Evolutionary conservation across 2,113 vertebrate species (phyloP).

Genomic region (Hippolais icterina): DNA sequence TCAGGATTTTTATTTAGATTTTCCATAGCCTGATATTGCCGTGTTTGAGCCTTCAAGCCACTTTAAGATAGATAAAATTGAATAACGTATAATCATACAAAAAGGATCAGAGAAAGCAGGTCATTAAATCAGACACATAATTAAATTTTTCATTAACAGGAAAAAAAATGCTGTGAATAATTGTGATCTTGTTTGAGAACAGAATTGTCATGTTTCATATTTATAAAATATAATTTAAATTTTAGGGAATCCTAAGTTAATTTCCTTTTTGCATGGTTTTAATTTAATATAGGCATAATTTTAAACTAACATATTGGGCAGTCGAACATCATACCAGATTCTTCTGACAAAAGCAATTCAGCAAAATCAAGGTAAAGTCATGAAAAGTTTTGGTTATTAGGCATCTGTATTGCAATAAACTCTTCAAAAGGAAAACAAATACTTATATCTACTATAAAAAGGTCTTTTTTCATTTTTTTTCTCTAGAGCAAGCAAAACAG

Average conservation of each 20-base stretch:
- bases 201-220: background rate
- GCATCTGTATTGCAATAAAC: background rate
- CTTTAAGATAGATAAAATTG: background rate
- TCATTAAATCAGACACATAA: background rate
- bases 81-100: background rate
- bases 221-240: background rate
- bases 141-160: background rate
- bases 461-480: background rate
- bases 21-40: background rate
- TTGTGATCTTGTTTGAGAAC: background rate
- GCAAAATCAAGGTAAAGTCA: background rate
- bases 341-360: background rate
- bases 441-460: background rate
- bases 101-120: background rate
- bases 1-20: background rate
- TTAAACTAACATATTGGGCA: background rate
- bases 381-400: background rate
- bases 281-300: background rate
- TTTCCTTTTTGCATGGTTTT: background rate
- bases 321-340: background rate
- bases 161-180: background rate
- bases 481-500: background rate
- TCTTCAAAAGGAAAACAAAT: background rate
- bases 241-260: background rate
- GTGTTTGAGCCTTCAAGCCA: background rate